Evolutionary conservation across 1,140 invertebrate genomes (phyloP).

Genomic region (Drosophila ironensis): DNA sequence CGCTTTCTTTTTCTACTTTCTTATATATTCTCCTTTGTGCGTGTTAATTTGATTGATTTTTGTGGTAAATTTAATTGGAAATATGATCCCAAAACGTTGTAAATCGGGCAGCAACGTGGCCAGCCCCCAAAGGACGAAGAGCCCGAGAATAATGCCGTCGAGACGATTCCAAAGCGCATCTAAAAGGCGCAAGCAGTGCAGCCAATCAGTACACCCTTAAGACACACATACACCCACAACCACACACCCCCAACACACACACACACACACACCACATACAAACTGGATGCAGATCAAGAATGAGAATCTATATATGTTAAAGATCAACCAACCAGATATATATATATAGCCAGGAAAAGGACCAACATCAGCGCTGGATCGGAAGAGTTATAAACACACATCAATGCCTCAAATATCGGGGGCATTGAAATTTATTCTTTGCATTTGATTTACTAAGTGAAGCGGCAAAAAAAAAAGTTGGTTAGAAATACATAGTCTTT

Average conservation of each 20-base stretch:
- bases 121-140: constrained; percentile 78
- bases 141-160: constrained; percentile 75
- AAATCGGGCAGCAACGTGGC: constrained; percentile 61
- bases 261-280: constrained; percentile 13
- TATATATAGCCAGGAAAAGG: constrained; percentile 24
- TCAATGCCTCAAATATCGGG: background rate
- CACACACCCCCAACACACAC: background rate
- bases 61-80: constrained; percentile 15
- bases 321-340: background rate
- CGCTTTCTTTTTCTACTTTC: constrained; percentile 62
- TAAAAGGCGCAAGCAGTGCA: constrained; percentile 55
- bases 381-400: constrained; percentile 5
- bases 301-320: constrained; percentile 3
- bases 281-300: constrained; percentile 1
- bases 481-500: constrained; percentile 57
- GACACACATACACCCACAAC: constrained; percentile 1
- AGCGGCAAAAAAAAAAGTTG: constrained; percentile 50
- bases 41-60: constrained; percentile 33
- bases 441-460: constrained; percentile 74
- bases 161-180: constrained; percentile 77
- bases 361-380: constrained; percentile 49
- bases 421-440: constrained; percentile 62
- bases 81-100: constrained; percentile 11
- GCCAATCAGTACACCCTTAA: constrained; percentile 33
- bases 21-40: constrained; percentile 43